Evolutionary conservation across 1,140 invertebrate species (phyloP), one percentile per base, ranked within the genome.

Genomic region (Temnothorax curvispinosus): DNA sequence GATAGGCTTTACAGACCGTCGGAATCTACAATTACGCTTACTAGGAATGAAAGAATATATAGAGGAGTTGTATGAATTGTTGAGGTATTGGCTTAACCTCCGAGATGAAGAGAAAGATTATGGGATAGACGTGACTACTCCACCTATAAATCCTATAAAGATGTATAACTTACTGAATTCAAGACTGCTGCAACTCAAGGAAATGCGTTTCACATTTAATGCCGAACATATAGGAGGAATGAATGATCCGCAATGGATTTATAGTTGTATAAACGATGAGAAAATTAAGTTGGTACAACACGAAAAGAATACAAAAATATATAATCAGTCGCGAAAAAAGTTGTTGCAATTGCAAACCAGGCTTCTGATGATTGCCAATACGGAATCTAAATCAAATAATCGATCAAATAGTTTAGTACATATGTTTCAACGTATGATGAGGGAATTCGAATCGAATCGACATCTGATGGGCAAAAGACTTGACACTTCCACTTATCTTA

Each of bases 41-140:
- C n/a, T 69, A 77, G 81, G 58, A 35, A 62, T 47, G 56, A 52
- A 58, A 21, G 52, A 62, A 0, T 54, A 4, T 2, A 4, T 75
- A 54, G 18, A 75, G 1, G 0, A 15, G 1, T 13, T 90, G 21
- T 11, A 52, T 9, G 6, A 76, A 13, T 27, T 86, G 15, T 56
- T 91, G 8, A 0, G 35, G 0, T 75, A 54, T 58, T 92, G 91
- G 91, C 13, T 92, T 1, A 11, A 69, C 9, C 74, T 90, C 4
- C 9, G 52, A 0, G 65, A 90, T 0, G 74, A 88, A 1, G 91
- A 90, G 0, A 92, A 92, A 38, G 6, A 75, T 27, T n/a, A 89
- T 5, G 38, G 82, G 0, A 6, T 92, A 5, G 35, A 62, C 21
- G 13, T 75, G 18, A 35, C 60, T 60, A 9, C 0, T 54, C 11